Evolutionary conservation across 2,888 invertebrate species (phyloP).

Genomic region (Stenoptilia bipunctidactyla): DNA sequence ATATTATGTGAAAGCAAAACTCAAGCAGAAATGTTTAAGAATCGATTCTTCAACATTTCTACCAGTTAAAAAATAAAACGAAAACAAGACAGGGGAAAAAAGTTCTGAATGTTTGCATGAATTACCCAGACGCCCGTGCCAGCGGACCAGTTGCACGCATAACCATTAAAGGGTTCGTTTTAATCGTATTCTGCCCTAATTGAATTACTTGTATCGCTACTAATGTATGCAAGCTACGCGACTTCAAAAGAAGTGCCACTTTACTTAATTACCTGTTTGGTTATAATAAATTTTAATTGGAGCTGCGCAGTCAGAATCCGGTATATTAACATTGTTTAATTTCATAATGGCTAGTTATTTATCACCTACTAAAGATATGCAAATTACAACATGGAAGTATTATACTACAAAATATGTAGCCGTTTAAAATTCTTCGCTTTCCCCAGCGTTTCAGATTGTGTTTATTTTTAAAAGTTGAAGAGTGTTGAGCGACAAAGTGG

Average conservation of each 20-base stretch:
- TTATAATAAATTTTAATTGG: neutral
- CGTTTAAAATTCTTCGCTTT: neutral
- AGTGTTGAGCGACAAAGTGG: constrained; percentile 22
- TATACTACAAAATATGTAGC: neutral
- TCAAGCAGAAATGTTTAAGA: no score
- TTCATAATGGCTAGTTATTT: neutral
- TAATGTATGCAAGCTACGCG: constrained; percentile 16
- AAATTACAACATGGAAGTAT: neutral
- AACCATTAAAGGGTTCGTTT: constrained; percentile 35
- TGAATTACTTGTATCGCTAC: constrained; percentile 32
- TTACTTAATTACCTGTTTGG: constrained; percentile 18
- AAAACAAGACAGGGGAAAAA: constrained; percentile 46
- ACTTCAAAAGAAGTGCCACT: constrained; percentile 17
- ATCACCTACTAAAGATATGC: neutral
- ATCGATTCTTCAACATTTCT: constrained; percentile 26
- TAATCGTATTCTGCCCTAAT: constrained; percentile 38
- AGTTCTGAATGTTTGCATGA: constrained; percentile 15
- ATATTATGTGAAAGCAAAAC: no score
- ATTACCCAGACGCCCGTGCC: neutral
- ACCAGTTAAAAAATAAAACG: constrained; percentile 43
- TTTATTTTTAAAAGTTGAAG: constrained; percentile 14
- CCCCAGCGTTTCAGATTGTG: neutral
- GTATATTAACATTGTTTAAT: neutral
- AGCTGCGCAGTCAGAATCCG: no score
- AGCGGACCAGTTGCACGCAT: constrained; percentile 30